Evolutionary conservation across 37 sponge, comb jelly and placozoan genomes (phyloP).

Genomic region (Lycopodina hypogea): DNA sequence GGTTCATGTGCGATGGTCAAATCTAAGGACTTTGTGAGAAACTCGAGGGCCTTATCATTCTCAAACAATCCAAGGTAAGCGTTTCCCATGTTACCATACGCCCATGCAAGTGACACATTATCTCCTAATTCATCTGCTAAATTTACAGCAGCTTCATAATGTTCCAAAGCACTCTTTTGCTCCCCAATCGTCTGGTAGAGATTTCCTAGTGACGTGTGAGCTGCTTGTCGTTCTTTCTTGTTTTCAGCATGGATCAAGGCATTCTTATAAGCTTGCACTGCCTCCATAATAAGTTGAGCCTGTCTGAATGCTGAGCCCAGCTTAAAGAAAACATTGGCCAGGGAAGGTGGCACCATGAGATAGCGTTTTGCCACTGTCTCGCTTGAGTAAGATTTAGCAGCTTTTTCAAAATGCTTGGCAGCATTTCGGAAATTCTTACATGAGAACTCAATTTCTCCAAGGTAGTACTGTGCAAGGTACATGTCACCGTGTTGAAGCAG

Average conservation of each 20-base stretch:
- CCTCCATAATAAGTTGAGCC: conserved; percentile 50
- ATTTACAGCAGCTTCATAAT: conserved; percentile 41
- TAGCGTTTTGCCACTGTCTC: conserved; percentile 16
- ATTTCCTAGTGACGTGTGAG: conserved; percentile 57
- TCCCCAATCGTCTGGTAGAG: conserved; percentile 60
- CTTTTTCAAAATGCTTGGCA: conserved; percentile 16
- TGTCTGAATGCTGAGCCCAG: conserved; percentile 28
- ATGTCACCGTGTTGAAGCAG: not conserved
- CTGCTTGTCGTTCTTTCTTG: conserved; percentile 46
- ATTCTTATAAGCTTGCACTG: conserved; percentile 34
- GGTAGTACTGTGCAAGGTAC: conserved; percentile 40
- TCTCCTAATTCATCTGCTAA: conserved; percentile 46
- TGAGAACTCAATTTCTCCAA: conserved; percentile 39
- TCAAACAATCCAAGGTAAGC: conserved; percentile 61
- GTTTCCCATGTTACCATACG: conserved; percentile 75
- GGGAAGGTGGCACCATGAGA: conserved; percentile 18
- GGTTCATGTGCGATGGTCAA: conserved; percentile 49
- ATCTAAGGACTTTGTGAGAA: conserved; percentile 42
- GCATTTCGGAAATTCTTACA: conserved; percentile 16
- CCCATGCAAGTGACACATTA: conserved; percentile 56
- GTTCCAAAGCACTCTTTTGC: conserved; percentile 34
- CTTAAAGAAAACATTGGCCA: conserved; percentile 34
- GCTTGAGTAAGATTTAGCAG: not conserved
- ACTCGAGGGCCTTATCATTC: conserved; percentile 52
- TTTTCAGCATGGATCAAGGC: conserved; percentile 19